A percentile compares a stretch with the other conserved stretches of the same genome.
These are phyloP conservation scores for Galerucella calmariensis DNA, from an alignment of 2,888 invertebrate species.

Conservation along the genomic window DNA sequence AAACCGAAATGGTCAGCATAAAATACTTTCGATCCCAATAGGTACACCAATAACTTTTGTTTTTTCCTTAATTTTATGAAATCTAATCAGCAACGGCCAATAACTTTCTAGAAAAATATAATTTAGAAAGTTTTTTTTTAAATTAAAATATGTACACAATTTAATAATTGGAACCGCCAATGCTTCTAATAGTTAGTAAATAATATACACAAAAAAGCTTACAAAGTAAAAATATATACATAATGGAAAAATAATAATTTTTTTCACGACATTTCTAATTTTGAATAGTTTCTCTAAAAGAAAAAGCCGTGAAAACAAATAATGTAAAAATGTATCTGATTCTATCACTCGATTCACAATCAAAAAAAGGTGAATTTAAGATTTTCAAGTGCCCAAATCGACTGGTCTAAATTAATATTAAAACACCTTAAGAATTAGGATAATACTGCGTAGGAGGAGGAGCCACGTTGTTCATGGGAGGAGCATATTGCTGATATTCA, in stretches of 20 bases:
- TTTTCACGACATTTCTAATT: no score
- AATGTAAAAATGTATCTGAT: background rate
- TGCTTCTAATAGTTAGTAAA: background rate
- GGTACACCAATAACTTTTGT: background rate
- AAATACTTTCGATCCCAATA: no score
- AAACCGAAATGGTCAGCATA: no score
- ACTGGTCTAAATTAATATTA: slow-evolving; percentile 23
- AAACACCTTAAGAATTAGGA: slow-evolving; percentile 50
- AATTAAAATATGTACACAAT: background rate
- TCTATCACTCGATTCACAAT: background rate
- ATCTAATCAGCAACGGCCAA: background rate
- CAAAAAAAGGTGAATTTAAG: background rate
- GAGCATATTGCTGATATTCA: slow-evolving; percentile 57
- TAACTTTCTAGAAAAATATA: background rate
- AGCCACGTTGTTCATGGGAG: slow-evolving; percentile 45
- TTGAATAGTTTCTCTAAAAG: no score
- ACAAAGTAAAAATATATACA: slow-evolving; percentile 3
- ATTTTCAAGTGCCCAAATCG: slow-evolving; percentile 13
- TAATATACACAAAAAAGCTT: background rate
- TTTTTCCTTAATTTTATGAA: background rate
- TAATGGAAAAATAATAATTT: no score
- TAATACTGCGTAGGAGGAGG: slow-evolving; percentile 50
- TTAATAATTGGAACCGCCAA: background rate
- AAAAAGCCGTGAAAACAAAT: no score
- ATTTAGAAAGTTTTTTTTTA: background rate